Base-by-base conservation (phyloP, 2,113 vertebrate species). In the Cepphus grylle region DNA sequence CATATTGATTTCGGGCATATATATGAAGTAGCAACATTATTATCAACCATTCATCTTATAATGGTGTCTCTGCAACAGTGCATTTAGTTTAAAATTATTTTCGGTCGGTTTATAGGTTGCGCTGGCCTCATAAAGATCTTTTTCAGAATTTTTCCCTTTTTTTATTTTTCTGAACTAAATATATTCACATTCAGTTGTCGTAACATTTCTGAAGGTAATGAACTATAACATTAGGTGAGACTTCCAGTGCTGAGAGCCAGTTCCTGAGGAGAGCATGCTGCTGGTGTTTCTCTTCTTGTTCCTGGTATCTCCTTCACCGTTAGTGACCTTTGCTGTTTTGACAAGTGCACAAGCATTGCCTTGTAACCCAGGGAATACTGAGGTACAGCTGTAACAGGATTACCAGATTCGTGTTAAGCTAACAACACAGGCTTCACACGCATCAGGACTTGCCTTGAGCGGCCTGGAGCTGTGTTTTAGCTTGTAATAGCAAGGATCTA, bases 301-400 rank as follows among this genome's bases (percentile, higher is more conserved):
- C 36, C 66, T 86, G 36, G 81, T 95, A 66, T 55, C 62, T 92
- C 12, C 50, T 74, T 83, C 23, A 19, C 43, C 66, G 22, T 70
- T 77, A 81, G 70, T 43, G 82, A 94, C 76, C 82, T 90, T 90
- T 93, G 62, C 34, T 92, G 50, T 95, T 93, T 95, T 70, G 86
- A 93, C 59, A 94, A 81, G 53, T 74, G 86, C 69, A 40, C 36
- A 70, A 88, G 56, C 32, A 56, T 25, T 86, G 55, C 63, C 76
- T 86, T 90, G 55, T 86, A 94, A 88, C 71, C 36, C 67, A 62
- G 82, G 63, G 67, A 90, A 69, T 81, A 81, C 12, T 53, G 71
- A 93, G 86, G 76, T 74, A 56, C 45, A 42, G 22, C 43, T 92
- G 86, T 83, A 90, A 93, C 76, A 53, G 63, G 59, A 40, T 93